phyloP scores from a whole-genome alignment of 2,113 vertebrate species.

The Muntiacus reevesi region DNA sequence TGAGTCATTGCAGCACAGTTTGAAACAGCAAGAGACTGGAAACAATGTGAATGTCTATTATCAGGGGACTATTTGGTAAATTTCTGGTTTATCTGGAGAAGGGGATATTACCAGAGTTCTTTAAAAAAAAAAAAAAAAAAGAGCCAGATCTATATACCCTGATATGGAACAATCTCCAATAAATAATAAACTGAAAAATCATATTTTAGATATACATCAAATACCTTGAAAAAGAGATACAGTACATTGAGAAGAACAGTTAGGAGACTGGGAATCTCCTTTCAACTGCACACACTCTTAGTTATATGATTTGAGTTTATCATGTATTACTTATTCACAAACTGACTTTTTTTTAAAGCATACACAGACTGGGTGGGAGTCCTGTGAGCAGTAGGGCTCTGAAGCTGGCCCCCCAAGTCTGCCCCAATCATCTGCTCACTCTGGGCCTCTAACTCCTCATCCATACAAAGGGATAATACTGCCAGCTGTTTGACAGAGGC shows the following conservation, averaged over 20 bases:
- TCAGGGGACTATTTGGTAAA: not conserved
- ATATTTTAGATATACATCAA: not conserved
- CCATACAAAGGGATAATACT: too few relatives aligned
- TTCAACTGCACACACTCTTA: too few relatives aligned
- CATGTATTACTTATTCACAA: not conserved
- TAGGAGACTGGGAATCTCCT: not conserved
- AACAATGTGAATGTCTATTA: not conserved
- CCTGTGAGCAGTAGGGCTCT: not conserved
- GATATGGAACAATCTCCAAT: not conserved
- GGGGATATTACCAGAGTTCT: not conserved
- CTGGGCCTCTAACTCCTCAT: not conserved
- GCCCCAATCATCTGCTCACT: not conserved
- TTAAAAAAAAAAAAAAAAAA: too few relatives aligned
- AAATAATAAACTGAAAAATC: not conserved
- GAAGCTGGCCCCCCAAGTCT: not conserved
- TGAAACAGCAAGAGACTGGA: not conserved
- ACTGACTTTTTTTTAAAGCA: not conserved
- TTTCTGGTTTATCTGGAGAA: not conserved
- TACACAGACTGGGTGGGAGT: not conserved
- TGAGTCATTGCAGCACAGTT: not conserved
- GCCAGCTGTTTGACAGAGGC: fast-evolving
- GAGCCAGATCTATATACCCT: not conserved
- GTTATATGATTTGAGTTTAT: not conserved
- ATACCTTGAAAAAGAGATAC: not conserved
- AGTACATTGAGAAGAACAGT: not conserved